Evolutionary conservation across 1,140 invertebrate genomes (phyloP).

Genomic region (Saccostrea echinata): DNA sequence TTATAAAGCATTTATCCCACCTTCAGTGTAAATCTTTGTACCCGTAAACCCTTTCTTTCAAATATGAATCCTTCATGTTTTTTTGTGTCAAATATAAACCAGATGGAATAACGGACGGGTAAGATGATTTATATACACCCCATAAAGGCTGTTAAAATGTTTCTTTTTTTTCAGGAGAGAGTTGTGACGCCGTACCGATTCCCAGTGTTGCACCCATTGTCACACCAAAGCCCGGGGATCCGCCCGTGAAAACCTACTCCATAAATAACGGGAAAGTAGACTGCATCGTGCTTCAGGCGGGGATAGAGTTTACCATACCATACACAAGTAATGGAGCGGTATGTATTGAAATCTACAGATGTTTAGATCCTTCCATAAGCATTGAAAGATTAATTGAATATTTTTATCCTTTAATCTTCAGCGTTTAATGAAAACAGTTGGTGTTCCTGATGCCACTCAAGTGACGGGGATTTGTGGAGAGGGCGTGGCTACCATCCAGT

Average conservation of each 20-base stretch:
- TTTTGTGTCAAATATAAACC: no score
- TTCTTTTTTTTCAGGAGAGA: neutral
- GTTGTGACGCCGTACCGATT: neutral
- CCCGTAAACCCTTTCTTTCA: no score
- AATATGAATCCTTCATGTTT: no score
- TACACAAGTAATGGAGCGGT: constrained; percentile 4
- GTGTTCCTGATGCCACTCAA: neutral
- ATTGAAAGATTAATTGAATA: no score
- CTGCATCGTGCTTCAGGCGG: constrained; percentile 21
- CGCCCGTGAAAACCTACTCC: neutral
- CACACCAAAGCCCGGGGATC: constrained; percentile 12
- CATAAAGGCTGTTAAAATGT: no score
- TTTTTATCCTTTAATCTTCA: neutral
- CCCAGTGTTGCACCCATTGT: neutral
- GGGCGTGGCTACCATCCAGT: constrained; percentile 1
- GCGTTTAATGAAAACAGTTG: neutral
- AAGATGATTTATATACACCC: no score
- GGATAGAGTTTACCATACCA: constrained; percentile 34
- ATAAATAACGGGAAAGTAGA: constrained; percentile 4
- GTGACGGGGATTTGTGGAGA: neutral
- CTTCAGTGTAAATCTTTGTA: no score
- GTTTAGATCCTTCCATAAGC: no score
- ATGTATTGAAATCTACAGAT: neutral
- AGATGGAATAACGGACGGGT: no score
- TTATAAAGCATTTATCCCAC: no score